These are phyloP conservation scores for Drosophila sucinea DNA, from an alignment of 1,140 invertebrate genomes.

Conservation along the genomic window DNA sequence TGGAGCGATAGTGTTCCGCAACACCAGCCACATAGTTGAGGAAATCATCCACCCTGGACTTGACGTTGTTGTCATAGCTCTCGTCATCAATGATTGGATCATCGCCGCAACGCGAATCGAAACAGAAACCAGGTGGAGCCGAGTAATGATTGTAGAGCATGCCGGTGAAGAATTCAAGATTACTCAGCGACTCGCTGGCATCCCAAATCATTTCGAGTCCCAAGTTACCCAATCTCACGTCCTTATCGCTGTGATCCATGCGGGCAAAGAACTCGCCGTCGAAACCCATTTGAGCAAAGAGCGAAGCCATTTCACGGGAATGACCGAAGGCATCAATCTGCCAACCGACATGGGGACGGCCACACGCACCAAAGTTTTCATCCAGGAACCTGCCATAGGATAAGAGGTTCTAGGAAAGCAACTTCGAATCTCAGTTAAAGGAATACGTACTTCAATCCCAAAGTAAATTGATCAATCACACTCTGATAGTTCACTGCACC, in stretches of 20 bases:
- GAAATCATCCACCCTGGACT: constrained; percentile 86
- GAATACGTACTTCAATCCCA: constrained; percentile 87
- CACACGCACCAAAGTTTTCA: constrained; percentile 93
- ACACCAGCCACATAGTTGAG: constrained; percentile 84
- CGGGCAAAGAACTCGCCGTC: constrained; percentile 95
- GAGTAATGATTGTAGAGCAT: constrained; percentile 91
- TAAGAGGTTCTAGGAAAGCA: not conserved
- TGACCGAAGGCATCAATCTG: constrained; percentile 98
- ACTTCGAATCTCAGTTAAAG: not conserved
- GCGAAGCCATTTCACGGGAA: constrained; percentile 92
- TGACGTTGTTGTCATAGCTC: constrained; percentile 89
- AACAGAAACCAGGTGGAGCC: constrained; percentile 94
- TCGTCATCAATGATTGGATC: constrained; percentile 91
- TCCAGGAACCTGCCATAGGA: constrained; percentile 85
- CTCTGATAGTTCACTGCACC: constrained; percentile 96
- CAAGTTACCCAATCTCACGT: constrained; percentile 85
- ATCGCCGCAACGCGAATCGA: constrained; percentile 92
- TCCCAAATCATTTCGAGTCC: constrained; percentile 83
- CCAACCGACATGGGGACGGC: constrained; percentile 92
- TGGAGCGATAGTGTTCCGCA: constrained; percentile 85
- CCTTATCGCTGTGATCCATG: constrained; percentile 94
- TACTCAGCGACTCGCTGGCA: constrained; percentile 87
- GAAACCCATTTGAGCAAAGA: constrained; percentile 93
- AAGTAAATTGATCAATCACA: constrained; percentile 96
- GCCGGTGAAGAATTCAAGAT: constrained; percentile 87